Conservation (phyloP, 37 sponge, comb jelly and placozoan species). For the Lycopodina hypogea region DNA sequence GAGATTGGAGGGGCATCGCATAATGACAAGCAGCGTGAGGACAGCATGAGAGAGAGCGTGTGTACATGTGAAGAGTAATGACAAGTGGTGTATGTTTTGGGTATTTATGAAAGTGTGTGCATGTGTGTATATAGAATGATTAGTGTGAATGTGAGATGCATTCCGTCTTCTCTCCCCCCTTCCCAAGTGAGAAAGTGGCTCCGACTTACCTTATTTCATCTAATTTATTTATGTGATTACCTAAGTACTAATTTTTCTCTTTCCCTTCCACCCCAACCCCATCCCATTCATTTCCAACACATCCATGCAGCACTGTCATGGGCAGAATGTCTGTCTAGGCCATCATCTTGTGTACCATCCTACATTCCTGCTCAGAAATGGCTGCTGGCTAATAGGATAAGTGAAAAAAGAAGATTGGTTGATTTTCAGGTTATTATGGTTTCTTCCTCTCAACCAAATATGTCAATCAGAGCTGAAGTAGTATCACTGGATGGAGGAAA, state of each 20-base stretch:
- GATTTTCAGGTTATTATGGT: too few relatives aligned
- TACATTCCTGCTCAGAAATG: neutral
- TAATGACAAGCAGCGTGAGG: neutral
- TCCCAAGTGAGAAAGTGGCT: too few relatives aligned
- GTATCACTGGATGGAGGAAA: too few relatives aligned
- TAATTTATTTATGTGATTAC: neutral
- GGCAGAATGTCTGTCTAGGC: conserved; percentile 2
- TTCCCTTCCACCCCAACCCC: too few relatives aligned
- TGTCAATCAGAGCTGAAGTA: too few relatives aligned
- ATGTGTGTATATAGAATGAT: neutral
- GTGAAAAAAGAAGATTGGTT: too few relatives aligned
- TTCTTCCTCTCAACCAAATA: too few relatives aligned
- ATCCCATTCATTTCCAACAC: too few relatives aligned
- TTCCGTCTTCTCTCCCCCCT: too few relatives aligned
- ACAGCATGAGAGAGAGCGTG: neutral
- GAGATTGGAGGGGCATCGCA: neutral
- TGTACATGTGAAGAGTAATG: neutral
- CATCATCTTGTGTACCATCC: too few relatives aligned
- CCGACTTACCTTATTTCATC: too few relatives aligned
- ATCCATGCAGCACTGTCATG: neutral
- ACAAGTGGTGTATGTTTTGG: neutral
- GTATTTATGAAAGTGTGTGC: too few relatives aligned
- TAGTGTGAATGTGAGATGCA: neutral
- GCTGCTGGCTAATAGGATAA: conserved; percentile 16
- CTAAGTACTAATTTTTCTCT: neutral